Conservation (phyloP, 1,140 invertebrate genomes). For the Sycophaga agraensis region DNA sequence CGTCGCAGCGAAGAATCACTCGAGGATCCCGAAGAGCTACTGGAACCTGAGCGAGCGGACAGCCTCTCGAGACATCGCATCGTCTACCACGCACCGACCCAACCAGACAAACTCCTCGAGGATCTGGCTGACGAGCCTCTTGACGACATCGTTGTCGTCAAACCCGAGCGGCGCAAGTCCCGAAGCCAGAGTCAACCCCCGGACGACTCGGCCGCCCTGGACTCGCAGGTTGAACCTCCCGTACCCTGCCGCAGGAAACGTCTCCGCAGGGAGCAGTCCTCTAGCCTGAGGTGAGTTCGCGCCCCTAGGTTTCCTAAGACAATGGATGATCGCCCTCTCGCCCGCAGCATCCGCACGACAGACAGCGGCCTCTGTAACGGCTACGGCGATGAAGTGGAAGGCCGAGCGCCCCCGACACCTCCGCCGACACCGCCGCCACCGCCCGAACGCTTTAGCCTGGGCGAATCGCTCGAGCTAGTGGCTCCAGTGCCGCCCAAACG, state of each 20-base stretch:
- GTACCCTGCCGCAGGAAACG: slow-evolving; percentile 44
- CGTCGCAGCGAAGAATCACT: slow-evolving; percentile 48
- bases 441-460: slow-evolving; percentile 34
- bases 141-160: slow-evolving; percentile 53
- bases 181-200: slow-evolving; percentile 31
- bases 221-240: slow-evolving; percentile 24
- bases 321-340: background rate
- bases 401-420: slow-evolving; percentile 23
- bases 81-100: slow-evolving; percentile 46
- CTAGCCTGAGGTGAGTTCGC: slow-evolving; percentile 22
- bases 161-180: slow-evolving; percentile 50
- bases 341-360: slow-evolving; percentile 14
- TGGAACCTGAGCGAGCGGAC: slow-evolving; percentile 32
- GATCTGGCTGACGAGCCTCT: slow-evolving; percentile 38
- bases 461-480: slow-evolving; percentile 40
- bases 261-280: slow-evolving; percentile 13
- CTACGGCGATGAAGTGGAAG: slow-evolving; percentile 11
- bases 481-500: slow-evolving; percentile 49
- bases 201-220: background rate
- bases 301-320: no score
- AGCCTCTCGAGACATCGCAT: slow-evolving; percentile 43
- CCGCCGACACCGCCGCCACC: background rate
- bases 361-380: slow-evolving; percentile 43
- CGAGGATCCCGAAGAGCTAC: slow-evolving; percentile 14
- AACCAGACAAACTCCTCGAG: slow-evolving; percentile 13